Conservation (phyloP, 2,113 vertebrate genomes). For the Etheostoma cragini region DNA sequence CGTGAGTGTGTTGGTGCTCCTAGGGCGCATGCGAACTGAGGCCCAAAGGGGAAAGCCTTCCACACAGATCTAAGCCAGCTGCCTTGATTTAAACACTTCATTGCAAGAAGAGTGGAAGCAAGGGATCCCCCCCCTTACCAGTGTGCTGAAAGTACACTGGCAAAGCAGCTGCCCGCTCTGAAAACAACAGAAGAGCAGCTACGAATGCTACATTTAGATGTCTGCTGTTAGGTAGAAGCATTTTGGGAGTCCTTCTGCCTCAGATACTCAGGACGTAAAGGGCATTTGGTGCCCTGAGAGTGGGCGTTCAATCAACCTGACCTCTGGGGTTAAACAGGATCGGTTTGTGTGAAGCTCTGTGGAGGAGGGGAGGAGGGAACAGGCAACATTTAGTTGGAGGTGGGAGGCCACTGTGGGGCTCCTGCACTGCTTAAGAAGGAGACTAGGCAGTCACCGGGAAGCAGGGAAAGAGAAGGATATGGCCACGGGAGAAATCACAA, state of each 20-base stretch:
- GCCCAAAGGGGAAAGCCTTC: constrained; percentile 78
- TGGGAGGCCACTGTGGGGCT: constrained; percentile 72
- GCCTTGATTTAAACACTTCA: constrained; percentile 75
- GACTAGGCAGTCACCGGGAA: constrained; percentile 54
- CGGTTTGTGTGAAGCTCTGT: constrained; percentile 50
- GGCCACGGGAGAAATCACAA: constrained; percentile 90
- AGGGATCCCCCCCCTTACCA: constrained; percentile 40
- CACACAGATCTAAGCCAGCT: constrained; percentile 81
- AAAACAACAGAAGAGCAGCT: constrained; percentile 28
- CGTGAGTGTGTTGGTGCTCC: constrained; percentile 59
- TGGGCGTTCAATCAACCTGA: constrained; percentile 60
- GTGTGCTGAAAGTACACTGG: constrained; percentile 33
- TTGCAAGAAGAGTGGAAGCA: constrained; percentile 49
- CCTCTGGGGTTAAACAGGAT: constrained; percentile 72
- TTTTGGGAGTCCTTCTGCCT: constrained; percentile 17
- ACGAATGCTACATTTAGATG: neutral
- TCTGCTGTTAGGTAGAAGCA: constrained; percentile 3
- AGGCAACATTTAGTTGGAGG: constrained; percentile 60
- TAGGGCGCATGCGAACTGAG: constrained; percentile 81
- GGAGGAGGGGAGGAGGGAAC: constrained; percentile 70
- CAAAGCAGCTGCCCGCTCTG: constrained; percentile 37
- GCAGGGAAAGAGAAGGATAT: constrained; percentile 76
- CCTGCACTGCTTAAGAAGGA: constrained; percentile 55
- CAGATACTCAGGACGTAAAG: constrained; percentile 40
- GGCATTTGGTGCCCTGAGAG: constrained; percentile 58